A percentile compares a stretch with the other conserved stretches of the same genome.
Conservation (phyloP, 2,113 vertebrate species). For the Eublepharis macularius region DNA sequence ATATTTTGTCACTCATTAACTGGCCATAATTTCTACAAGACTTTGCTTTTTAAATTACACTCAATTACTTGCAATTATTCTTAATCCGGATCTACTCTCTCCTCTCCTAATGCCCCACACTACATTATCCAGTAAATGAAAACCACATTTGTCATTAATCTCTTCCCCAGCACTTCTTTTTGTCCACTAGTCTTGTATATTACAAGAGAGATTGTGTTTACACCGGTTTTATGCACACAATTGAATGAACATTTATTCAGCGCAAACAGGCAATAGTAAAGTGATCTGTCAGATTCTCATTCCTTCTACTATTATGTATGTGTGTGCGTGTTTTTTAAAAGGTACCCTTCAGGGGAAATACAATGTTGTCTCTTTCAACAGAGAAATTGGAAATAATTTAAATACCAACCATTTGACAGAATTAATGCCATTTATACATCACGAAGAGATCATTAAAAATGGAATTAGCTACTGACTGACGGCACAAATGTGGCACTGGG, state of each 20-base stretch:
- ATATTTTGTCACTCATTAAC: background rate
- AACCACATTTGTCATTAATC: conserved; percentile 54
- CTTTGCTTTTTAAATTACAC: conserved; percentile 47
- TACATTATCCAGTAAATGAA: conserved; percentile 43
- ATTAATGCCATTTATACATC: conserved; percentile 38
- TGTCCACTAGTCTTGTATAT: conserved; percentile 22
- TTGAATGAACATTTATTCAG: conserved; percentile 50
- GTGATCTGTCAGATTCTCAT: background rate
- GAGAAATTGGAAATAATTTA: conserved; percentile 44
- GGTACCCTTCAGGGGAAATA: conserved; percentile 22
- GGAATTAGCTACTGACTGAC: conserved; percentile 50
- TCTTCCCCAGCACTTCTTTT: conserved; percentile 19
- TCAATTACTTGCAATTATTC: conserved; percentile 56
- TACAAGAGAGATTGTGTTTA: conserved; percentile 48
- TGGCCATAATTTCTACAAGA: conserved; percentile 41
- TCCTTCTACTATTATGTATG: conserved; percentile 6
- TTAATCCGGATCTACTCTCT: conserved; percentile 39
- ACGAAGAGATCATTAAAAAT: conserved; percentile 58
- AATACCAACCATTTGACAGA: conserved; percentile 51
- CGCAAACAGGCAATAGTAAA: conserved; percentile 40
- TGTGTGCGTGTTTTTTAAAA: conserved; percentile 15
- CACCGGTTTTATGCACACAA: conserved; percentile 26
- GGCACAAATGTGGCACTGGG: conserved; percentile 34
- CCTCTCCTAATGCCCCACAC: conserved; percentile 8
- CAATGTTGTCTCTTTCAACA: conserved; percentile 38